These are phyloP conservation scores for Sebastes nivosus DNA, from an alignment of 2,797 vertebrate species.

Conservation along the genomic window DNA sequence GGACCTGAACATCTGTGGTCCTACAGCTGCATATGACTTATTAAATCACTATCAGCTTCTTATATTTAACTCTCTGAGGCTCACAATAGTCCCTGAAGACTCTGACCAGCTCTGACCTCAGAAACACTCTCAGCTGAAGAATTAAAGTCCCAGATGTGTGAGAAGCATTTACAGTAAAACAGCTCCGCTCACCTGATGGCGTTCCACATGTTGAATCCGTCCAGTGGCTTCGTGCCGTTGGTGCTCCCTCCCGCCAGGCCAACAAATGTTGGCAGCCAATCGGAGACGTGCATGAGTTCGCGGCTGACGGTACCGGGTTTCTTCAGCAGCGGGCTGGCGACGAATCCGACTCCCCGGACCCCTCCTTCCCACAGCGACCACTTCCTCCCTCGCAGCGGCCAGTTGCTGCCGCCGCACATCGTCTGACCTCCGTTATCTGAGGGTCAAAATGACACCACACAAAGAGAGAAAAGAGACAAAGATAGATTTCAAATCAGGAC, in stretches of 20 bases:
- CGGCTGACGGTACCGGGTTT: conserved; percentile 83
- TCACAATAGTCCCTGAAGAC: background rate
- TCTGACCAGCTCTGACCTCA: background rate
- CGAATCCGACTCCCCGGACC: conserved; percentile 90
- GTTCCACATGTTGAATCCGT: conserved; percentile 92
- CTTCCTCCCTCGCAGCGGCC: conserved; percentile 96
- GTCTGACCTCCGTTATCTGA: conserved; percentile 94
- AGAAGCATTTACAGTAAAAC: background rate
- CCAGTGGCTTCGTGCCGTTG: conserved; percentile 88
- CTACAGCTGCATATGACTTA: too few species aligned
- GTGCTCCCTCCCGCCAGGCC: conserved; percentile 86
- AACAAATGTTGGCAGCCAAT: conserved; percentile 95
- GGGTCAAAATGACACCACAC: background rate
- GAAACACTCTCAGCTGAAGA: background rate
- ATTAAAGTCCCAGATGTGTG: background rate
- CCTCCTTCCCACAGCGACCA: conserved; percentile 96
- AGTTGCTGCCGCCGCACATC: conserved; percentile 90
- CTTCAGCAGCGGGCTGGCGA: conserved; percentile 88
- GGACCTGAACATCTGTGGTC: background rate
- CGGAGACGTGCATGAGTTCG: conserved; percentile 93
- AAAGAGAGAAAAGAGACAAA: background rate
- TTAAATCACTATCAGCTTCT: too few species aligned
- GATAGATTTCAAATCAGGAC: background rate
- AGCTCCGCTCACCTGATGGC: conserved; percentile 87
- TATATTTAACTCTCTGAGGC: too few species aligned